Conservation (phyloP, 2,113 vertebrate genomes). For the Connochaetes taurinus region DNA sequence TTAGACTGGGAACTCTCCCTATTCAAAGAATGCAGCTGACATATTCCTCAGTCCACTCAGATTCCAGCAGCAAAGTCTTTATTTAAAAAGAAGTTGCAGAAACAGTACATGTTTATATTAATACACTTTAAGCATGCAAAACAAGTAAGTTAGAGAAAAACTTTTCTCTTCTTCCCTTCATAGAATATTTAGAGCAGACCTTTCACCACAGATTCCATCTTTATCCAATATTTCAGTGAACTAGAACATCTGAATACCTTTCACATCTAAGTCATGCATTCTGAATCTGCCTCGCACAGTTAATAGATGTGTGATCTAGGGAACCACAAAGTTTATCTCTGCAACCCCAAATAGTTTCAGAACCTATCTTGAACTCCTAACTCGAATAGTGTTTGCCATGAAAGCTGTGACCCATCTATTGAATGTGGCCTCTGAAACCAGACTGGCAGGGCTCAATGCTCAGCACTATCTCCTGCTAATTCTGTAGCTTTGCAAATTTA, state of each 20-base stretch:
- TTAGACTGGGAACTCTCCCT: neutral
- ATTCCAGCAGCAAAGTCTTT: neutral
- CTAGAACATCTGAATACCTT: neutral
- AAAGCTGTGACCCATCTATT: neutral
- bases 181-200: neutral
- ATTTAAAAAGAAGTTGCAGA: neutral
- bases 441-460: neutral
- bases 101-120: neutral
- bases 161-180: neutral
- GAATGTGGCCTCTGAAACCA: neutral
- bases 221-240: neutral
- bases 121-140: neutral
- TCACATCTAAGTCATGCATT: neutral
- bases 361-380: neutral
- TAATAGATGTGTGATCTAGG: neutral
- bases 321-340: neutral
- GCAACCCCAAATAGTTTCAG: neutral
- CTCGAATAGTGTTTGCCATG: neutral
- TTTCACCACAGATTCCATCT: neutral
- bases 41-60: neutral
- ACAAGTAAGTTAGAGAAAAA: neutral
- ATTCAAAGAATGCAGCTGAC: neutral
- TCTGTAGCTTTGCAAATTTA: neutral
- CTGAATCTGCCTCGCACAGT: neutral
- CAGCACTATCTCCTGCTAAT: neutral